Base-by-base conservation (phyloP, 1,140 invertebrate species). In the Ceratoteleas bidentatus region DNA sequence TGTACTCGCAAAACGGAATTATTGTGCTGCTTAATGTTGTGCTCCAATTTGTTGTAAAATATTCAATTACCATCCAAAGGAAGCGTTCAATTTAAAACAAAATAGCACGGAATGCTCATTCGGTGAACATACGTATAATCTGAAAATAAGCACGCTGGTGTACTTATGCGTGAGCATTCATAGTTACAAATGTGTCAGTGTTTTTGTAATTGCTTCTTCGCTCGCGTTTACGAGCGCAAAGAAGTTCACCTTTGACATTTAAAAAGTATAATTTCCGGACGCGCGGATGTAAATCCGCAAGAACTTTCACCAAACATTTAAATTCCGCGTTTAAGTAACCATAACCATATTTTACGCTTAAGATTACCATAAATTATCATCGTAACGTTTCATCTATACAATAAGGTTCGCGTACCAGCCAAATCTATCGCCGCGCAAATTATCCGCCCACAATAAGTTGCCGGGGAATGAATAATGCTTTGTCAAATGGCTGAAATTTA, bases 321-420 rank as follows among this genome's bases (percentile, higher is more conserved):
- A 49, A 74, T 64, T 74, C 56, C 34, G 10, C 38, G 16, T 50
- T 40, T 57, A 74, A 57, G 52, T 57, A 74, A 56, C 60, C 52
- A 65, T 65, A 64, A 74, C 60, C 60, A 64, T 74, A 74, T 65
- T 74, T 72, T 58, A 64, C 64, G 64, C 43, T 65, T 52, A 64
- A 57, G 70, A 64, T 74, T 65, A 64, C 32, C 45, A 65, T 74
- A 74, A 64, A 74, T 74, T 62, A 64, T 74, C 60, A 65, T 64
- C 64, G 50, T 16, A 43, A 50, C 53, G 45, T 50, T 53, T 49
- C 53, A 50, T 57, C 43, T 57, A 36, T 65, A 65, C 64, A 74
- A 50, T 58, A 74, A 33, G 70, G 58, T 62, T 24, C 45, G 0
- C 58, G 43, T 60, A 14, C 10, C 24, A 34, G 36, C n/a, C n/a